Conservation (phyloP, 2,797 vertebrate genomes). For the Erethizon dorsatum region DNA sequence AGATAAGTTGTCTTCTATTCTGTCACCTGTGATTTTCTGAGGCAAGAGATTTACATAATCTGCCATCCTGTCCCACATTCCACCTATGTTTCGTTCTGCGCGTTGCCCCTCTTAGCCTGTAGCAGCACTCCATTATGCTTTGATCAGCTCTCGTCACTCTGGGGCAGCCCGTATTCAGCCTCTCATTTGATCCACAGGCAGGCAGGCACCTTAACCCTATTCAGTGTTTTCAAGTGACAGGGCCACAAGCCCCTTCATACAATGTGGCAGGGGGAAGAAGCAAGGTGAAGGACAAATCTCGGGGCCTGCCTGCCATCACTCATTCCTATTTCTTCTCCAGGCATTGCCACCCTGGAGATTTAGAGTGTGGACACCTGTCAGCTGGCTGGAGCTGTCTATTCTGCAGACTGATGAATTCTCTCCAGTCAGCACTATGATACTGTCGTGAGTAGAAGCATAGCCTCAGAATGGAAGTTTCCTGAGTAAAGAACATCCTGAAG, state of each 20-base stretch:
- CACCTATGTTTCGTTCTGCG: background rate
- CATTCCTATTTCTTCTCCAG: background rate
- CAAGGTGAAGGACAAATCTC: conserved; percentile 39
- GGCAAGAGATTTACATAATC: background rate
- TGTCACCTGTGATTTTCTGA: background rate
- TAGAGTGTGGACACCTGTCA: background rate
- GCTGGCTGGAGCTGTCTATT: conserved; percentile 37
- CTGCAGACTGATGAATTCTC: conserved; percentile 42
- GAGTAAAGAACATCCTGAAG: conserved; percentile 66
- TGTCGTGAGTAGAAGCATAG: conserved; percentile 54
- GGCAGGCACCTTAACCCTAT: background rate
- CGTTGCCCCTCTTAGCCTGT: background rate
- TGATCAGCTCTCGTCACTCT: background rate
- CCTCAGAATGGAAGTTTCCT: conserved; percentile 62
- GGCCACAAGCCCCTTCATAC: background rate
- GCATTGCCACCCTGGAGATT: background rate
- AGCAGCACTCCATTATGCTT: background rate
- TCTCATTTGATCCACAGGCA: background rate
- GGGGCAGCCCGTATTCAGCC: background rate
- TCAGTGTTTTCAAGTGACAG: background rate
- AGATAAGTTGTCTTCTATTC: background rate
- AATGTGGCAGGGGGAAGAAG: background rate
- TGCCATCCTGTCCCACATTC: background rate
- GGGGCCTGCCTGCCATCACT: background rate
- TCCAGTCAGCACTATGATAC: conserved; percentile 8